Base-by-base conservation (phyloP, 1,140 invertebrate species). In the Panonychus citri region DNA sequence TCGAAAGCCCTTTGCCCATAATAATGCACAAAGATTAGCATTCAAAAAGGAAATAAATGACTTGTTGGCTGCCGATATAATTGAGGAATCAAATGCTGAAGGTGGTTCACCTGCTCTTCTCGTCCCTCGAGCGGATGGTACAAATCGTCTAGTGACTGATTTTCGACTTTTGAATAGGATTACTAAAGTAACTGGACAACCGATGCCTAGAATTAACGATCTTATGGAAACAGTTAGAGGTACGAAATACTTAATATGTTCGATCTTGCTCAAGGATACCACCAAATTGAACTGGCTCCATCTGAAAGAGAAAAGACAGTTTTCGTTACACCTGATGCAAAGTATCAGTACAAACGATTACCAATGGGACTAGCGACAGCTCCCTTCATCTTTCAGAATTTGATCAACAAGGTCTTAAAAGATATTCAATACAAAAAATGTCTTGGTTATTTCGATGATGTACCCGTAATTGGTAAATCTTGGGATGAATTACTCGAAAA, bases 81-180 rank as follows among this genome's bases (percentile, higher is more conserved):
- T 51, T 74, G 43, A 48, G 17, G 5, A 12, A 19, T 13, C 12
- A 13, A 19, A 5, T 7, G n/a, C 43, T 17, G 43, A 19, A 7
- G 8, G 17, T 19, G 43, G n/a, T 19, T 48, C 5, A 8, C 43
- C 43, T 8, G 43, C 25, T 7, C 8, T 48, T 8, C 17, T 48
- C 5, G n/a, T 21, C 0, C 62, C 65, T 58, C 78, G 78, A 55
- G 71, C 72, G 28, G 70, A 75, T 57, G 66, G 65, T 2, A 60
- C 59, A 0, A 59, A 61, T 2, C 50, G 72, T n/a, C 73, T 75
- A 54, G 74, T 73, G 64, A 60, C 75, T 1, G 73, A 77, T 59
- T 76, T 68, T 59, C 60, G 73, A n/a, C 15, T 43, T 8, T 57
- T 74, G 8, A 74, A 74, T 61, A n/a, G 28, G 0, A 56, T 64